Evolutionary conservation across 1,140 invertebrate genomes (phyloP).

Genomic region (Heliothis subflexa): DNA sequence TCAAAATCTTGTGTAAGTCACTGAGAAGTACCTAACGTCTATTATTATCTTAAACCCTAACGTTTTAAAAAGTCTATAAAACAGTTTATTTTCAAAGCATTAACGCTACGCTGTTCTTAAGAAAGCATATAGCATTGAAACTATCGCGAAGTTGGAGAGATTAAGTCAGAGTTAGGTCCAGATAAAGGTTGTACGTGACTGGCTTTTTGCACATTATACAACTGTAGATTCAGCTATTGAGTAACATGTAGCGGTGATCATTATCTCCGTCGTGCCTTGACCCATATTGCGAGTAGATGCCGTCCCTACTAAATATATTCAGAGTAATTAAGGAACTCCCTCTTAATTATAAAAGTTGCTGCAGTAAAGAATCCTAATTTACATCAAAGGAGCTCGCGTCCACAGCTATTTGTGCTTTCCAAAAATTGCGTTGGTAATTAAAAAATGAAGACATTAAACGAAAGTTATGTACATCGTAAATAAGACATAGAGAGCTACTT

Average conservation of each 20-base stretch:
- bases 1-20: too few species aligned
- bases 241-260: too few species aligned
- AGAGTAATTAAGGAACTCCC: conserved; percentile 4
- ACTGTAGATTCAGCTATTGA: too few species aligned
- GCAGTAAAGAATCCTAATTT: conserved; percentile 10
- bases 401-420: not conserved
- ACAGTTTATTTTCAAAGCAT: too few species aligned
- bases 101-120: not conserved
- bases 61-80: too few species aligned
- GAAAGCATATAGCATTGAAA: not conserved
- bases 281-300: too few species aligned
- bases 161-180: not conserved
- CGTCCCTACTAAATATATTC: not conserved
- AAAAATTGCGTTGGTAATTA: not conserved
- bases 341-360: not conserved
- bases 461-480: not conserved
- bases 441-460: not conserved
- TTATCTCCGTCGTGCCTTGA: too few species aligned
- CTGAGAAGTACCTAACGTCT: too few species aligned
- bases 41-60: too few species aligned
- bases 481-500: too few species aligned
- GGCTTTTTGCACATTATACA: not conserved
- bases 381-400: not conserved
- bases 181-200: conserved; percentile 4
- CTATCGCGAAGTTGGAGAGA: not conserved